Conservation (phyloP, 1,140 invertebrate genomes). For the Atopsyche davidsoni region DNA sequence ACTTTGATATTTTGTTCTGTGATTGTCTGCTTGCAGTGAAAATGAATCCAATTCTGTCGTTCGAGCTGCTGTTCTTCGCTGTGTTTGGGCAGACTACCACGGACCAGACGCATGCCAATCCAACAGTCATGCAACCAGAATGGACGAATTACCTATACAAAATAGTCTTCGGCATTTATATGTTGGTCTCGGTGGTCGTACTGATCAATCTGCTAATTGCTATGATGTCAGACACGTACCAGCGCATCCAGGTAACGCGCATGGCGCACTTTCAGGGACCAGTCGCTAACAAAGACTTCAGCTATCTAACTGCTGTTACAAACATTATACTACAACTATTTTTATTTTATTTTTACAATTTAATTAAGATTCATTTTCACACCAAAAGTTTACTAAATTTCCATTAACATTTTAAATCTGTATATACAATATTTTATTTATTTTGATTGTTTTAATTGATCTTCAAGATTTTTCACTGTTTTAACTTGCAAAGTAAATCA, state of each 20-base stretch:
- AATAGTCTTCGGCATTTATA: constrained; percentile 84
- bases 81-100: constrained; percentile 96
- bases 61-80: constrained; percentile 98
- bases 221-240: constrained; percentile 99
- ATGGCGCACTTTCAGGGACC: too few relatives aligned
- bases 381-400: constrained; percentile 3
- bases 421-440: too few relatives aligned
- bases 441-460: too few relatives aligned
- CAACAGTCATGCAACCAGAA: constrained; percentile 54
- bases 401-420: too few relatives aligned
- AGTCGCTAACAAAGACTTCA: not conserved
- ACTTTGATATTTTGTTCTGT: constrained; percentile 35
- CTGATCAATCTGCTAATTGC: constrained; percentile 99
- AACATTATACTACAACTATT: not conserved
- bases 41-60: constrained; percentile 82
- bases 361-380: not conserved
- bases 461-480: too few relatives aligned
- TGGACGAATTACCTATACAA: constrained; percentile 79
- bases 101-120: constrained; percentile 60
- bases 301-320: constrained; percentile 1
- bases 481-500: too few relatives aligned
- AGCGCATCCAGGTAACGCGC: constrained; percentile 82
- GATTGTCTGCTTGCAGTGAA: constrained; percentile 69
- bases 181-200: constrained; percentile 97
- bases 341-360: not conserved